phyloP scores from a whole-genome alignment of 2,888 invertebrate species.

The Watsonalla cultraria region DNA sequence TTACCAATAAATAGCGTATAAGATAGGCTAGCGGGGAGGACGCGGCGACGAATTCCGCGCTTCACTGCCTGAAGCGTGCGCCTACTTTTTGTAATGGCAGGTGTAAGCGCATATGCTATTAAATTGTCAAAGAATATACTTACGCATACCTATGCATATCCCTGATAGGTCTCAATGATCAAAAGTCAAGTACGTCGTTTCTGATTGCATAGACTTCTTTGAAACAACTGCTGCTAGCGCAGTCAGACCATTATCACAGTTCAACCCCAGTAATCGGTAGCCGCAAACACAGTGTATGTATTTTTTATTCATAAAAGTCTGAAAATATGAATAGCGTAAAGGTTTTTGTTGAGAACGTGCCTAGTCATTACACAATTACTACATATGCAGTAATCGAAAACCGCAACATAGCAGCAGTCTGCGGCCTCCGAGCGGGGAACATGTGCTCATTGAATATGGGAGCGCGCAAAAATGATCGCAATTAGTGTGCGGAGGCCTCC shows the following conservation, averaged over 20 bases:
- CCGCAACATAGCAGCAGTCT: conserved; percentile 60
- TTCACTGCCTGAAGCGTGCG: conserved; percentile 71
- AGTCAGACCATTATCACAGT: conserved; percentile 10
- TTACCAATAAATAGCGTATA: conserved; percentile 74
- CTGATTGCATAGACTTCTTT: conserved; percentile 14
- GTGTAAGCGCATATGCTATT: conserved; percentile 75
- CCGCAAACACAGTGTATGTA: conserved; percentile 45
- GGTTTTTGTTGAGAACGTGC: conserved; percentile 36
- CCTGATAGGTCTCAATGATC: conserved; percentile 63
- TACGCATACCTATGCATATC: conserved; percentile 50
- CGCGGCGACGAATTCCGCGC: conserved; percentile 73
- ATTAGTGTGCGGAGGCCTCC: conserved; percentile 46
- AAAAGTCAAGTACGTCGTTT: conserved; percentile 43
- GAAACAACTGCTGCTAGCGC: conserved; percentile 15
- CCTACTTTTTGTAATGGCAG: conserved; percentile 75
- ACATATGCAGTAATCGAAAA: conserved; percentile 55
- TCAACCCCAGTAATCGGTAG: conserved; percentile 24
- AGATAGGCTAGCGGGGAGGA: conserved; percentile 62
- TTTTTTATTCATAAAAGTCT: conserved; percentile 40
- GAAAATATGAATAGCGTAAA: conserved; percentile 41
- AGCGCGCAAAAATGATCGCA: conserved; percentile 48
- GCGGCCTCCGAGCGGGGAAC: conserved; percentile 52
- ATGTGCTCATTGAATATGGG: conserved; percentile 62
- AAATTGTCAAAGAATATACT: conserved; percentile 75
- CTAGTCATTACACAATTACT: conserved; percentile 49